Base-by-base conservation (phyloP, 92 coral and sea anemone species). In the Phymanthus crucifer region DNA sequence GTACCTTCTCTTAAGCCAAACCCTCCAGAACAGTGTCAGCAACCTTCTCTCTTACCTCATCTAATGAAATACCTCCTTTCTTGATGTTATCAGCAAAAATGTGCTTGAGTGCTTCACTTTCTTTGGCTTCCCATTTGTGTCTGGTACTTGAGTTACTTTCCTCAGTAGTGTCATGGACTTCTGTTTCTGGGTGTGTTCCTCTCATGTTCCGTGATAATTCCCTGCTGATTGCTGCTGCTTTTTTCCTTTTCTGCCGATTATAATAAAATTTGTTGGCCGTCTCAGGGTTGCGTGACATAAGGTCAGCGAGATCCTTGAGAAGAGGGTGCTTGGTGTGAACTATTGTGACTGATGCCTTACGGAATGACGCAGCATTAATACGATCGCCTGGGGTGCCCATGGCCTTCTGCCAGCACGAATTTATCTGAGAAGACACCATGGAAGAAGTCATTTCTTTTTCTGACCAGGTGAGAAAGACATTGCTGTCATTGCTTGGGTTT, bases 301-400 rank as follows among this genome's bases (percentile, higher is more conserved):
- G 79, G 52, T 87, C 79, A 7, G 90, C 90, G 31, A 87, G 83
- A 66, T 72, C 70, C 84, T 83, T 87, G 35, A 86, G 40, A 72
- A 74, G 75, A 17, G 64, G 67, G 43, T 85, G 89, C 29, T 85
- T 37, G 34, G 75, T 81, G 34, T 74, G 85, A 40, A 87, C 69
- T 9, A 78, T 88, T 58, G 84, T 77, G 74, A 86, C 89, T 66
- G 86, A 83, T 50, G 89, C 89, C 71, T 85, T 85, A 68, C 87
- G 75, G 50, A 77, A 83, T 24, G 87, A 83, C 26, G 87, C 77
- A 12, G 77, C 87, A 16, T 46, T 64, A 21, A 83, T 46, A 31
- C 82, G 66, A 43, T 46, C 75, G 7, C 32, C 76, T 48, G 24
- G 36, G 38, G 76, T 81, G 29, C 86, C 83, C 57, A 56, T 70